Percentiles rank a stretch among this genome's conserved stretches.
phyloP scores from a whole-genome alignment of 2,113 vertebrate species.

The Amblyopsis rosae region DNA sequence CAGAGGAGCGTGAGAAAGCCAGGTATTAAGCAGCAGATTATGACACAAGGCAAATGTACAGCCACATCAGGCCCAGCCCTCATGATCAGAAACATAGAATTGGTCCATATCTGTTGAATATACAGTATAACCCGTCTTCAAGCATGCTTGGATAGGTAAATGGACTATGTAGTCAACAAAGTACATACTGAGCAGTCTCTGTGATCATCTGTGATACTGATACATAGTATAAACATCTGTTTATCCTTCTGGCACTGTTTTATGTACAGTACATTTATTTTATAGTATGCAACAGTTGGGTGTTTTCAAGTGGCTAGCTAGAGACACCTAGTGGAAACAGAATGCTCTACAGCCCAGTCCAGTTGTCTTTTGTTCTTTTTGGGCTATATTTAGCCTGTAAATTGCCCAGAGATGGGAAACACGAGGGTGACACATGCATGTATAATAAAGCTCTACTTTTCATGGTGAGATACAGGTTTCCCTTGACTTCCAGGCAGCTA shows the following conservation, averaged over 20 bases:
- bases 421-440: too few relatives aligned
- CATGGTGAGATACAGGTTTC: neutral
- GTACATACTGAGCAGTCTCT: neutral
- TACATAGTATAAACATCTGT: neutral
- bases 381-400: slow-evolving; percentile 8
- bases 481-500: neutral
- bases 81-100: too few relatives aligned
- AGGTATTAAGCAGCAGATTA: slow-evolving; percentile 48
- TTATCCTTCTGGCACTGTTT: too few relatives aligned
- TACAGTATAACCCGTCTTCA: neutral
- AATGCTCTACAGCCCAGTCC: slow-evolving; percentile 8
- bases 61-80: too few relatives aligned
- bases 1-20: slow-evolving; percentile 38
- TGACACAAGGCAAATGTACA: too few relatives aligned
- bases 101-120: neutral
- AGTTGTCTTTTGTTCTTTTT: slow-evolving; percentile 51
- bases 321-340: slow-evolving; percentile 61
- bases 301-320: slow-evolving; percentile 11
- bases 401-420: slow-evolving; percentile 4
- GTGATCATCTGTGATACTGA: neutral
- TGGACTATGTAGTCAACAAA: too few relatives aligned
- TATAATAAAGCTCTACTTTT: neutral
- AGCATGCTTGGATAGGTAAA: neutral
- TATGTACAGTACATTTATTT: too few relatives aligned
- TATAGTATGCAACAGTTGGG: neutral